phyloP scores from a whole-genome alignment of 1,140 invertebrate species.

The Diorhabda carinulata region DNA sequence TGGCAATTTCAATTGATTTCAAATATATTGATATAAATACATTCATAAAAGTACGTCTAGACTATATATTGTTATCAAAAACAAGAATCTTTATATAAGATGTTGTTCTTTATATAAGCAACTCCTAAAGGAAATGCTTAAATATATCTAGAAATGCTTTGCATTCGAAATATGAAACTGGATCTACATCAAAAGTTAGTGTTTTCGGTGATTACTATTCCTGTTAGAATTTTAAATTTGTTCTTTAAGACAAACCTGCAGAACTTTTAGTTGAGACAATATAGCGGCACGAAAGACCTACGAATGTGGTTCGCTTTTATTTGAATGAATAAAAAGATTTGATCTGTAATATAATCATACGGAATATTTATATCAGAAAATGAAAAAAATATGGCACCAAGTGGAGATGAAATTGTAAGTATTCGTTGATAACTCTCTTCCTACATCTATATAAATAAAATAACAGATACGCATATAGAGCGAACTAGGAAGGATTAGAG shows the following conservation, averaged over 20 bases:
- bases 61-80: too few relatives aligned
- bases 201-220: not conserved
- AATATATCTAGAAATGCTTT: not conserved
- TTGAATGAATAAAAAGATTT: too few relatives aligned
- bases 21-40: too few relatives aligned
- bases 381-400: not conserved
- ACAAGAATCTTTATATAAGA: too few relatives aligned
- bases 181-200: not conserved
- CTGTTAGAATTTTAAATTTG: not conserved
- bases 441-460: not conserved
- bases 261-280: not conserved
- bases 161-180: conserved; percentile 1
- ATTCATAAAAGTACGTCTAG: too few relatives aligned
- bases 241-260: not conserved
- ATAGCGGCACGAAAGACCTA: not conserved
- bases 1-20: too few relatives aligned
- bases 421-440: not conserved
- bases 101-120: too few relatives aligned
- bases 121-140: not conserved
- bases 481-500: too few relatives aligned
- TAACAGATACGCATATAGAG: not conserved
- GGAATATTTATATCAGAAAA: not conserved
- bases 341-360: too few relatives aligned
- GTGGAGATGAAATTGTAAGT: too few relatives aligned
- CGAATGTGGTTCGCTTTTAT: too few relatives aligned